Evolutionary conservation across 2,113 vertebrate genomes (phyloP), one percentile per base, ranked within the genome.

Genomic region (Corydoras sp.): DNA sequence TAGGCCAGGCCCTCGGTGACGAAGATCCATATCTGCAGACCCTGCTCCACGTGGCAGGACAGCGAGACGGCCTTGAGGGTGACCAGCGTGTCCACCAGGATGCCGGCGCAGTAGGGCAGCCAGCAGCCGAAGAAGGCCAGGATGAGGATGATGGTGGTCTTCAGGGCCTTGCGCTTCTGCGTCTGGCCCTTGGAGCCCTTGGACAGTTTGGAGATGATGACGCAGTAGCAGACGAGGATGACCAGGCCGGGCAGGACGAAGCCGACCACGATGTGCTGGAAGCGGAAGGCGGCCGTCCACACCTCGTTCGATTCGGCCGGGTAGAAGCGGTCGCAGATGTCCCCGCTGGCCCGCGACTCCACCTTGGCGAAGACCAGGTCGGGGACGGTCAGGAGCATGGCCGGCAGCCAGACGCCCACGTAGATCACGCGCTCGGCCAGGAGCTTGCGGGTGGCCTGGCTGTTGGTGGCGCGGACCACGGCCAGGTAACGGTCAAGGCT

Each of bases 81-180:
- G 35, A 92, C 87, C 75, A 98, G 92, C 0, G 89, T 92, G 83
- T 99, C 94, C 0, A 94, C 86, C 73, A 91, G 95, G 85, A 98
- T 92, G 35, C 93, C 92, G 0, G 89, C 73, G 0, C 95, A 97
- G 82, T 98, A 98, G 0, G 96, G 97, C 60, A 98, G 86, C 97
- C 95, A 98, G 86, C 97, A 98, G 76, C 86, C 85, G 64, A 98
- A 99, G 82, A 98, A 99, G 68, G 95, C 93, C 0, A 98, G 65
- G 73, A 98, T 96, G 55, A 99, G 93, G 82, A 99, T 96, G 73
- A 99, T 85, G 0, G 97, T 98, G 50, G 95, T 98, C 86, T 98
- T 99, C 81, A 99, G 84, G 0, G 95, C 97, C 83, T 95, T 98
- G 82, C 90, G 93, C 79, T 98, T 99, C 85, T 93, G 91, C 1